Percentiles rank a stretch among this genome's conserved stretches.
Conservation (phyloP, 1,140 invertebrate genomes). For the Ceratina japonica region DNA sequence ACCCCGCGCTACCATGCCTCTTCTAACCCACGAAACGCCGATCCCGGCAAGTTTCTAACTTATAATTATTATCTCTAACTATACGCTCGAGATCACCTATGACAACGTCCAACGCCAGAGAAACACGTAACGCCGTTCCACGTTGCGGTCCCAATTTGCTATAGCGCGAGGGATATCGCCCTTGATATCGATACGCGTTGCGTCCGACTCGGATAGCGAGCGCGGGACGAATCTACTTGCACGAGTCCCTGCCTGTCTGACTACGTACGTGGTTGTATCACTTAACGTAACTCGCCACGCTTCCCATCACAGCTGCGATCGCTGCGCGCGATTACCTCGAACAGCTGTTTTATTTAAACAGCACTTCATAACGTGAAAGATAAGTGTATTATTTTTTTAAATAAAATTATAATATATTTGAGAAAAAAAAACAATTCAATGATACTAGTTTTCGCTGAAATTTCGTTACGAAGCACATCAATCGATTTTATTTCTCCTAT, state of each 20-base stretch:
- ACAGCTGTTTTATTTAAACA: no score
- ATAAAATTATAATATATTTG: no score
- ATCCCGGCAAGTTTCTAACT: constrained; percentile 69
- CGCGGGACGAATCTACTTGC: no score
- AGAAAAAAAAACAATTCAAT: no score
- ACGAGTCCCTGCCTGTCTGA: constrained; percentile 14
- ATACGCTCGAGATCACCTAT: constrained; percentile 49
- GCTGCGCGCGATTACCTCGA: no score
- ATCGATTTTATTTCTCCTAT: no score
- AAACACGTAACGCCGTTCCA: constrained; percentile 46
- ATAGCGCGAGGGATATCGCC: no score
- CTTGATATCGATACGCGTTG: neutral
- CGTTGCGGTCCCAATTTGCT: neutral
- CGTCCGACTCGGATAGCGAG: no score
- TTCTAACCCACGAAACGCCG: constrained; percentile 62
- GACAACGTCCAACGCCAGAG: constrained; percentile 52
- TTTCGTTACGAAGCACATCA: no score
- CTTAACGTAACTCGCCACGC: neutral
- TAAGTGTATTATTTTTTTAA: no score
- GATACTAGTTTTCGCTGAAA: no score
- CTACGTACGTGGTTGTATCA: constrained; percentile 8
- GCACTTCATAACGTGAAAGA: no score
- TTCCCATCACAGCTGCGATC: neutral
- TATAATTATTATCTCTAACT: constrained; percentile 71
- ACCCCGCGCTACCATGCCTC: constrained; percentile 14